Conservation (phyloP, 2,888 invertebrate species). For the Aleiodes testaceus region DNA sequence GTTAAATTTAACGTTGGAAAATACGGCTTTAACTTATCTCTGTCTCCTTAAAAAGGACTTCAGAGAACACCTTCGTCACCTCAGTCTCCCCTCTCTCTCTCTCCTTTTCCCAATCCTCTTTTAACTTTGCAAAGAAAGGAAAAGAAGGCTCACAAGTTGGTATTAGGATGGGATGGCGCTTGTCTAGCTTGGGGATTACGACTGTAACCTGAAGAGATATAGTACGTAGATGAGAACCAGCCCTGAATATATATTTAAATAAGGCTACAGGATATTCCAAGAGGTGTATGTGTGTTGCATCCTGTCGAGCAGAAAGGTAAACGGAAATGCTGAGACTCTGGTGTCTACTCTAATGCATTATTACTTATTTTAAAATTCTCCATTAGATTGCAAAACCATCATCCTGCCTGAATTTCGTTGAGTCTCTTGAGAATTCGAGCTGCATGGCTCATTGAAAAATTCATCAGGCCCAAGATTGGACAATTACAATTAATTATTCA, state of each 20-base stretch:
- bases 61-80: constrained; percentile 23
- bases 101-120: background rate
- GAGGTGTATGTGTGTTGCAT: background rate
- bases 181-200: constrained; percentile 16
- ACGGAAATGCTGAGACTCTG: constrained; percentile 16
- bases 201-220: constrained; percentile 30
- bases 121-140: background rate
- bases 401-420: background rate
- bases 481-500: constrained; percentile 8
- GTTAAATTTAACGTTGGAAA: too few relatives aligned
- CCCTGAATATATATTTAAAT: constrained; percentile 27
- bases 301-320: background rate
- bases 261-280: constrained; percentile 15
- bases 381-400: background rate
- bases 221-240: constrained; percentile 14
- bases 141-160: constrained; percentile 25
- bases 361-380: background rate
- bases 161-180: background rate
- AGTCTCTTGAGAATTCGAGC: background rate
- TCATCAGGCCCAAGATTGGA: background rate
- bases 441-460: background rate
- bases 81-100: background rate
- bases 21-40: constrained; percentile 24
- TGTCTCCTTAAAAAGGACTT: constrained; percentile 8
- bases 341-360: constrained; percentile 23